Conservation (phyloP, 1,140 invertebrate genomes). For the Bombus huntii region DNA sequence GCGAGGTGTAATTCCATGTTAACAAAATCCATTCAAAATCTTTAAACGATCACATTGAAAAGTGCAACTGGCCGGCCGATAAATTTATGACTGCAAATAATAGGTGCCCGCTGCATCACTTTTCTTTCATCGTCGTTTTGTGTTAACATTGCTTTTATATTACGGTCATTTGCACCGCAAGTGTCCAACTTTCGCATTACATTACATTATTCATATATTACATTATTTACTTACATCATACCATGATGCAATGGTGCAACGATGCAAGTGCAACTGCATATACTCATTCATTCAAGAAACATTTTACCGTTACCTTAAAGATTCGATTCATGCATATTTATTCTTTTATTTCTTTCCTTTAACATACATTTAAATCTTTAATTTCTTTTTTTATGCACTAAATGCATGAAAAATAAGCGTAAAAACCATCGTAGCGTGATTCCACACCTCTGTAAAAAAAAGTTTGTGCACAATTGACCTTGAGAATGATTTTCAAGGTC, state of each 20-base stretch:
- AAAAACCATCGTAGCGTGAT: no score
- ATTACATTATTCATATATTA: no score
- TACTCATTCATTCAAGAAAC: background rate
- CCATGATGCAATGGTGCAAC: background rate
- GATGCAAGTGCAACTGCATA: no score
- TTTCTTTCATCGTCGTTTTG: background rate
- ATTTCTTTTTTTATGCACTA: no score
- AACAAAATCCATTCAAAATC: slow-evolving; percentile 12
- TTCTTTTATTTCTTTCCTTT: no score
- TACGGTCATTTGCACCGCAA: background rate
- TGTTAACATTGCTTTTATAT: background rate
- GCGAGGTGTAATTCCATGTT: background rate
- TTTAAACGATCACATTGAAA: background rate
- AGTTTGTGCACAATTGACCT: no score
- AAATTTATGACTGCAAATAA: slow-evolving; percentile 21
- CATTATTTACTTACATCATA: background rate
- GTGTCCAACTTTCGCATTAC: no score
- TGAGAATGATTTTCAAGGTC: no score
- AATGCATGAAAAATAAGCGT: no score
- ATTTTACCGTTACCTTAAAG: background rate
- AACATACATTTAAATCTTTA: background rate
- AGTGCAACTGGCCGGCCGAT: background rate
- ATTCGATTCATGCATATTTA: background rate
- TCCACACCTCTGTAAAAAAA: no score
- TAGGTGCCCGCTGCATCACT: background rate